Base-by-base conservation (phyloP, 2,797 vertebrate genomes). In the Selene dorsalis region DNA sequence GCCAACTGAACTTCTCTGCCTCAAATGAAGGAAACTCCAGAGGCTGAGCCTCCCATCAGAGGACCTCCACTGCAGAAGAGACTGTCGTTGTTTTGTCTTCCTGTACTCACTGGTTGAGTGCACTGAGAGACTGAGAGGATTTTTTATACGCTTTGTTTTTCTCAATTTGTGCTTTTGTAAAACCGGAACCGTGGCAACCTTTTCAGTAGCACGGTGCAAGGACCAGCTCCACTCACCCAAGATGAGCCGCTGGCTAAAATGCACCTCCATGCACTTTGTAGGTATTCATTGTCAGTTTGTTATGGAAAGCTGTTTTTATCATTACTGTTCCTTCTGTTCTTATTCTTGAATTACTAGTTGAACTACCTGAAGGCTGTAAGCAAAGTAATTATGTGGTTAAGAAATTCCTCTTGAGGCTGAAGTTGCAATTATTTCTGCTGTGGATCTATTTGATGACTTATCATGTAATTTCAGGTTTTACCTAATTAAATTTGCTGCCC, bases 171-270 rank as follows among this genome's bases (percentile, higher is more conserved):
- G 78, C 60, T 71, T 90, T 89, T 80, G 79, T 86, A 50, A 41
- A 93, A 91, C 76, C 84, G 87, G 72, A 92, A 92, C 85, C 55
- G 71, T 93, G 93, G 92, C 93, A 43, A 73, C 86, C 30, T 94
- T 91, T 83, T 90, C 89, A 74, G 89, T 93, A 89, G 92, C 92
- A 43, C 88, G 84, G 87, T 93, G 89, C 91, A 57, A 90, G 90
- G 82, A 94, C 88, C 94, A 90, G 88, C 79, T 88, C 38, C 93
- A 91, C 84, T 92, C 89, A 81, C 88, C 89, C 83, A 96, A 86
- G 89, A 98, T 98, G 97, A 97, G 92, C 91, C 96, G 96, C 82
- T 98, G 97, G 97, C 92, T 98, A 84, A 96, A 96, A 81, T 97
- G 98, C 94, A 95, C 97, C 74, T 95, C 96, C 47, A 93, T 90